A percentile compares a stretch with the other conserved stretches of the same genome.
Evolutionary conservation across 30 jellyfish, hydroid and myxozoan species (phyloP).

Genomic region (Aurelia aurita complex sp. Pacific): DNA sequence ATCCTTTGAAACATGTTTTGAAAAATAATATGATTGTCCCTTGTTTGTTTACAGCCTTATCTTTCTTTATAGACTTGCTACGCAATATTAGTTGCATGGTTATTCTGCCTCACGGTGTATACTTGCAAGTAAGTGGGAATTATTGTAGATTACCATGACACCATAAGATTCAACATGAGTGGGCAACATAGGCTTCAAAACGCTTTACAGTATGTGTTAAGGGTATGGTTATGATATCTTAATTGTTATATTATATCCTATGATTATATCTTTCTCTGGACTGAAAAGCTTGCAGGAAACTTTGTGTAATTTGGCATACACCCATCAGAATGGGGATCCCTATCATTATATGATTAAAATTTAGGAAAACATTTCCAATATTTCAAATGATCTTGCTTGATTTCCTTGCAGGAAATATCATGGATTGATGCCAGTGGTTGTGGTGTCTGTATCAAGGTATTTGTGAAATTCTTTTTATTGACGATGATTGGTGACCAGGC

Average conservation of each 20-base stretch:
- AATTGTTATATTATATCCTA: not conserved
- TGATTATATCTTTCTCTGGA: not conserved
- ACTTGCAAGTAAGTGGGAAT: slow-evolving; percentile 50
- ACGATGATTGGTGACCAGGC: no score
- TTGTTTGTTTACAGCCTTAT: not conserved
- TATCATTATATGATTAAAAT: no score
- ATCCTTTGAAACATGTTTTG: no score
- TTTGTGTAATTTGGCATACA: no score
- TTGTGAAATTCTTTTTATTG: not conserved
- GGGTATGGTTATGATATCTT: no score
- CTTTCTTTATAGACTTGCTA: slow-evolving; percentile 19
- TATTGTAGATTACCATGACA: not conserved
- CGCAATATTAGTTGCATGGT: slow-evolving; percentile 43
- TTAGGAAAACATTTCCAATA: no score
- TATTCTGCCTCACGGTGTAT: slow-evolving; percentile 40
- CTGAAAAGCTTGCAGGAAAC: no score
- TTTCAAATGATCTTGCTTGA: not conserved
- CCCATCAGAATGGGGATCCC: no score
- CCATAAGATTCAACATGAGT: not conserved
- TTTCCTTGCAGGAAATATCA: slow-evolving; percentile 34
- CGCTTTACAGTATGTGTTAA: no score
- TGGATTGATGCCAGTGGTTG: slow-evolving; percentile 34
- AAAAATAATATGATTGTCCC: no score
- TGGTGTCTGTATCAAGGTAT: slow-evolving; percentile 21
- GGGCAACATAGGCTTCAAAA: no score